Conservation (phyloP, 2,113 vertebrate species). For the Nerophis ophidion region DNA sequence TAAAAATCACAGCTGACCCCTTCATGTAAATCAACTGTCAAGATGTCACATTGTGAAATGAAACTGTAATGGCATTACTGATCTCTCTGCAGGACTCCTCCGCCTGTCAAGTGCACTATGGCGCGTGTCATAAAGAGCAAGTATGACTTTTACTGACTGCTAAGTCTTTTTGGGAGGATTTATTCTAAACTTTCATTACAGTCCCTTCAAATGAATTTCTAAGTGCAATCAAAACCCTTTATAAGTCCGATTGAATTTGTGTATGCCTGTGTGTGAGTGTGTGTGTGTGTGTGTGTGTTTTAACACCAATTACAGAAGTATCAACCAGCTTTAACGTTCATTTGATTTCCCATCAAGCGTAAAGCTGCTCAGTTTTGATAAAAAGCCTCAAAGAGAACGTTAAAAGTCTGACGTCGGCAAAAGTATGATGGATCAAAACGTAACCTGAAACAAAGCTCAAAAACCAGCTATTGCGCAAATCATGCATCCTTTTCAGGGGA, state of each 20-base stretch:
- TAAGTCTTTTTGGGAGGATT: slow-evolving; percentile 16
- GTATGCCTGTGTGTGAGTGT: no score
- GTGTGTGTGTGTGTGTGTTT: no score
- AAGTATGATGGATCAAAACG: background rate
- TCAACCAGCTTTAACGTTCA: slow-evolving; percentile 15
- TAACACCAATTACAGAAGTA: slow-evolving; percentile 27
- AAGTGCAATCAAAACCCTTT: slow-evolving; percentile 8
- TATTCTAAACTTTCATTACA: slow-evolving; percentile 21
- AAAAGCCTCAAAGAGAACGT: slow-evolving; percentile 7
- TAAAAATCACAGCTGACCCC: slow-evolving; percentile 25
- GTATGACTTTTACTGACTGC: background rate
- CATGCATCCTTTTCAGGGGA: background rate
- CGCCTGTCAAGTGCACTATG: background rate
- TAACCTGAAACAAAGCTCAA: background rate
- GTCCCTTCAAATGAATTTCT: slow-evolving; percentile 21
- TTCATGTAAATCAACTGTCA: slow-evolving; percentile 38
- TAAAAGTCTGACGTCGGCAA: background rate
- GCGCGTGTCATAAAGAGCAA: slow-evolving; percentile 1
- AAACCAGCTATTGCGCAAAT: background rate
- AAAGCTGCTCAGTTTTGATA: background rate
- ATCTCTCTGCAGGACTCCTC: background rate
- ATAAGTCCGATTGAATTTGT: slow-evolving; percentile 3
- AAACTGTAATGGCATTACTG: slow-evolving; percentile 28
- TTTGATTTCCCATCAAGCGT: slow-evolving; percentile 15
- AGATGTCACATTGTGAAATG: slow-evolving; percentile 24